Base-by-base conservation (phyloP, 2,888 invertebrate species). In the Caenorhabditis parvicauda region DNA sequence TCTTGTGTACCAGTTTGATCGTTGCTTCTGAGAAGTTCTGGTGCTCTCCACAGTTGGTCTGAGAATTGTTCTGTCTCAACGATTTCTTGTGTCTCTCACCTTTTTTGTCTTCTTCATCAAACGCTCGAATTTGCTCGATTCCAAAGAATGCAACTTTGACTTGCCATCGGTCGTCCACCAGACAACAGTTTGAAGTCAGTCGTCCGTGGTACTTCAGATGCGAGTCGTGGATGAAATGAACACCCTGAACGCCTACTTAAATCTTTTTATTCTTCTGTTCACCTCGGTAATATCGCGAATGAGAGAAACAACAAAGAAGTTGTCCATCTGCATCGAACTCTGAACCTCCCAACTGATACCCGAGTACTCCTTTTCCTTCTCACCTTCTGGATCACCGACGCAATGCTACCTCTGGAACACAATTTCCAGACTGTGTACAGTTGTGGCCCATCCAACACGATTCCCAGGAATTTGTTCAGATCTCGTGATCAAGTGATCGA, bases 301-400 rank as follows among this genome's bases (percentile, higher is more conserved):
- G 4, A 78, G 52, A 0, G 76, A 74, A 53, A 65, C 78, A 39
- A 76, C 69, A 59, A 78, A 78, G 49, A 79, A 79, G 32, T 64
- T 65, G 46, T 78, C 78, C 65, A 75, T 71, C 54, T 63, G 60
- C 19, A 72, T 56, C 3, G 61, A 56, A 3, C 59, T 62, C 44
- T 52, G 6, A 38, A 49, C 37, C 12, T 4, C n/a, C n/a, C n/a
- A n/a, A n/a, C n/a, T n/a, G n/a, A n/a, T n/a, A n/a, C n/a, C n/a
- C n/a, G n/a, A n/a, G n/a, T n/a, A n/a, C n/a, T n/a, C 22, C 1
- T 21, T 7, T 24, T 28, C 6, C 44, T 44, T 1, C 27, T 19
- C 29, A 54, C 59, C 22, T 60, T 60, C 21, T 43, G 28, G 12
- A 61, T 54, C 24, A 61, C 60, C 42, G 57, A 72, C 41, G 49